Evolutionary conservation across 2,113 vertebrate genomes (phyloP).

Genomic region (Scatophagus argus): DNA sequence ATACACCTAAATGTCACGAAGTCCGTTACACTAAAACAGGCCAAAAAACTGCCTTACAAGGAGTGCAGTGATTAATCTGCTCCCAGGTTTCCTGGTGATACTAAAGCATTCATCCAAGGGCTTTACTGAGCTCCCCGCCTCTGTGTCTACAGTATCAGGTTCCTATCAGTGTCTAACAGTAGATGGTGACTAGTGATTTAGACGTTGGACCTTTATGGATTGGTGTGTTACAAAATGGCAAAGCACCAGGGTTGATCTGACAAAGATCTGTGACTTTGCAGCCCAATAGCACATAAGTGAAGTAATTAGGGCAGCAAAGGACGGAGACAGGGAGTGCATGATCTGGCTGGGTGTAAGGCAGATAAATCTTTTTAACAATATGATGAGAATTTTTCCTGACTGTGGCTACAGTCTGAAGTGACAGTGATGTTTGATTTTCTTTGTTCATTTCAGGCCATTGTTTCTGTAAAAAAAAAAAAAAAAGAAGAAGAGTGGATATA

Average conservation of each 20-base stretch:
- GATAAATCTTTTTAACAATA: conserved; percentile 8
- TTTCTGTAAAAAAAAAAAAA: neutral
- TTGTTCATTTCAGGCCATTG: neutral
- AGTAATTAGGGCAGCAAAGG: conserved; percentile 49
- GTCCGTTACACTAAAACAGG: neutral
- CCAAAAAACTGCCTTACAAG: neutral
- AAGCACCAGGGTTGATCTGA: conserved; percentile 59
- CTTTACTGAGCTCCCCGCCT: neutral
- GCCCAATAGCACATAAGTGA: conserved; percentile 32
- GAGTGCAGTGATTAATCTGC: neutral
- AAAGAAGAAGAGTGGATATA: too few species aligned
- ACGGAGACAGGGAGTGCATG: conserved; percentile 18
- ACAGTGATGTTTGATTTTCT: neutral
- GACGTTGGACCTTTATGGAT: conserved; percentile 43
- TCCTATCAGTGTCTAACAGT: conserved; percentile 22
- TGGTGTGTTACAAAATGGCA: conserved; percentile 35
- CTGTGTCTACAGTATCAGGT: conserved; percentile 16
- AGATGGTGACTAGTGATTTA: conserved; percentile 26
- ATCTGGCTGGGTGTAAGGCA: conserved; percentile 11
- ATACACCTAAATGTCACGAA: neutral
- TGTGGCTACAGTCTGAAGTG: neutral
- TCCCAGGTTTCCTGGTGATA: neutral
- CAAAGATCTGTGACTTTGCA: conserved; percentile 39
- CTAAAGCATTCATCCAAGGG: neutral
- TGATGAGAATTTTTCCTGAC: conserved; percentile 3